Conservation (phyloP, 2,113 vertebrate species). For the Pangasianodon gigas region DNA sequence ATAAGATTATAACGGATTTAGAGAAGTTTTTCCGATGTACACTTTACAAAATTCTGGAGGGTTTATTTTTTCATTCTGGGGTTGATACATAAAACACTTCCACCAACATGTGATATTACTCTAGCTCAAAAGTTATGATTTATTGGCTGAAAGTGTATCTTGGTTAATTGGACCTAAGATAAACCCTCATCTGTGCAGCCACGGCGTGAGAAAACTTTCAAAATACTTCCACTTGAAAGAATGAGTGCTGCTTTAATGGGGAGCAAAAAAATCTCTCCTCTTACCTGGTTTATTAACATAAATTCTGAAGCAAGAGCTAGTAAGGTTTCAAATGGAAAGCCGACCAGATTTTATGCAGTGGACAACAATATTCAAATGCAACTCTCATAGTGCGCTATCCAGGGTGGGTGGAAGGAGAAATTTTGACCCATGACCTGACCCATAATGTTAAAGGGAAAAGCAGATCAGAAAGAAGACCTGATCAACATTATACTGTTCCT, state of each 20-base stretch:
- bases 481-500: background rate
- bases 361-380: background rate
- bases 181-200: background rate
- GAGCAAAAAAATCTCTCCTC: background rate
- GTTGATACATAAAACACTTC: background rate
- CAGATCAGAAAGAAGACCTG: background rate
- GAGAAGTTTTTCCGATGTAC: background rate
- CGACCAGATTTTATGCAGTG: background rate
- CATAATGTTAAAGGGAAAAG: background rate
- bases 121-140: background rate
- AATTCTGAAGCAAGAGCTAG: background rate
- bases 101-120: background rate
- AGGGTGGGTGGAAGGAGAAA: background rate
- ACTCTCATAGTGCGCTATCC: background rate
- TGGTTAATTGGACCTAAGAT: background rate
- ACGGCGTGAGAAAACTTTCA: background rate
- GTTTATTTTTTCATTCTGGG: background rate
- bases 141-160: background rate
- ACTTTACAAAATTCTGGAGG: background rate
- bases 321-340: background rate
- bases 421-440: background rate
- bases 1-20: background rate
- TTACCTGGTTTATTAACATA: background rate
- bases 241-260: slow-evolving; percentile 2
- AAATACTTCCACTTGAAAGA: background rate